phyloP scores from a whole-genome alignment of 2,797 vertebrate species.

The Sebastes trivittatus region DNA sequence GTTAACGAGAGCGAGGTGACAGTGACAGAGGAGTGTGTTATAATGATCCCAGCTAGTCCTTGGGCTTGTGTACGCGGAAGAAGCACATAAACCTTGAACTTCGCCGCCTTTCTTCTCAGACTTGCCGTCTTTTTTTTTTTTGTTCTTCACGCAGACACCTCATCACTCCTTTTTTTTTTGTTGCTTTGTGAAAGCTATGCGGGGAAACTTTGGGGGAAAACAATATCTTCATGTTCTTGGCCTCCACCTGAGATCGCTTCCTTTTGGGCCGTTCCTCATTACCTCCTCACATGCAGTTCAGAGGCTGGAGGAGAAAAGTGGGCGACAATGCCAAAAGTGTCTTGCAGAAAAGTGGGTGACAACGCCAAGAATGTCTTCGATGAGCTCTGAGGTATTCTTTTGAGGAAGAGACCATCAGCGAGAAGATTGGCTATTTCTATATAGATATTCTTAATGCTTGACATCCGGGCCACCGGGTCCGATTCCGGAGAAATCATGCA shows the following conservation, averaged over 20 bases:
- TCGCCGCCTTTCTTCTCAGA: constrained; percentile 24
- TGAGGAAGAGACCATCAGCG: neutral
- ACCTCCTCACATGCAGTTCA: neutral
- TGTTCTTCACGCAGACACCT: neutral
- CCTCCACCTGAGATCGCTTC: neutral
- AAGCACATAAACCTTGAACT: constrained; percentile 55
- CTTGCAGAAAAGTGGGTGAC: neutral
- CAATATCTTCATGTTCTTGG: neutral
- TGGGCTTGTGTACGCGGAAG: constrained; percentile 9
- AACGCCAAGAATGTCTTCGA: neutral
- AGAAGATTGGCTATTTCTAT: too few species aligned
- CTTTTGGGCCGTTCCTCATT: neutral
- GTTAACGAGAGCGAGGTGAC: constrained; percentile 68
- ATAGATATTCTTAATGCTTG: too few species aligned
- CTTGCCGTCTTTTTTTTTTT: neutral
- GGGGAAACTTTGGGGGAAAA: neutral
- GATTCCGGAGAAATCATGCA: too few species aligned
- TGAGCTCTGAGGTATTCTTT: neutral
- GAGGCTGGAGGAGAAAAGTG: neutral
- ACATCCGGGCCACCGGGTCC: too few species aligned
- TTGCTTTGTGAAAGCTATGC: neutral
- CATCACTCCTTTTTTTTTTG: neutral
- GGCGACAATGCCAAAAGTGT: too few species aligned
- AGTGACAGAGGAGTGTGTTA: constrained; percentile 59
- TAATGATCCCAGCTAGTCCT: constrained; percentile 65